Conservation (phyloP, 1,140 invertebrate species). For the Melitaea cinxia region DNA sequence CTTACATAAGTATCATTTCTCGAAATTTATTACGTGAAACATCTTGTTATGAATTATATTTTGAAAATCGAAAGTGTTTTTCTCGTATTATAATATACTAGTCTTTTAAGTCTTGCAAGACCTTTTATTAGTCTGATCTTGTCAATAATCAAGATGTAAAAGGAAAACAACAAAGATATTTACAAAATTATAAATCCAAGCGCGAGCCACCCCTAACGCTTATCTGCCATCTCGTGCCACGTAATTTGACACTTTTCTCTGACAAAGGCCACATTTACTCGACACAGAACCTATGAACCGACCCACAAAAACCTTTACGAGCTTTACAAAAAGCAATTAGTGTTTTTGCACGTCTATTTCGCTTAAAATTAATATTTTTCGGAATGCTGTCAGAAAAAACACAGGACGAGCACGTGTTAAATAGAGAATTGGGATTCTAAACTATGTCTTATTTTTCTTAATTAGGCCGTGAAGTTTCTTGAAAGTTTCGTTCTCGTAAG, state of each 20-base stretch:
- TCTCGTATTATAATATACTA: no score
- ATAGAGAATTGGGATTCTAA: conserved; percentile 57
- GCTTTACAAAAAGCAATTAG: conserved; percentile 78
- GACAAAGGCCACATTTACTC: conserved; percentile 79
- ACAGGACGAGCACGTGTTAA: conserved; percentile 76
- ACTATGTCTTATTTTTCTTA: conserved; percentile 79
- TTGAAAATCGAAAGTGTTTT: no score
- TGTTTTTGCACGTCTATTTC: conserved; percentile 63
- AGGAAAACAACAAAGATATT: background rate
- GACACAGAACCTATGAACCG: conserved; percentile 63
- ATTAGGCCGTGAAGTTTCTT: conserved; percentile 70
- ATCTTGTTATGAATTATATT: no score
- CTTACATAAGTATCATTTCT: background rate
- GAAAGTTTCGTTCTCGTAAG: conserved; percentile 10
- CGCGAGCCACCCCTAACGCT: conserved; percentile 57
- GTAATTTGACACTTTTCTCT: conserved; percentile 81
- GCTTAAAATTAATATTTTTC: conserved; percentile 76
- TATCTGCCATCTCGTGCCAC: conserved; percentile 76
- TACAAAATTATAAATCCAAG: background rate
- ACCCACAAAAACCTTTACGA: conserved; percentile 63
- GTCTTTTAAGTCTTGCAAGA: no score
- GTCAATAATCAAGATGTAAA: background rate
- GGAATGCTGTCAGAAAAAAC: conserved; percentile 64
- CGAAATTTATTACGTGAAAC: background rate
- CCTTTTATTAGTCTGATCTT: no score